These are phyloP conservation scores for Epizoanthus ramosus DNA, from an alignment of 92 coral and sea anemone species.

Conservation along the genomic window DNA sequence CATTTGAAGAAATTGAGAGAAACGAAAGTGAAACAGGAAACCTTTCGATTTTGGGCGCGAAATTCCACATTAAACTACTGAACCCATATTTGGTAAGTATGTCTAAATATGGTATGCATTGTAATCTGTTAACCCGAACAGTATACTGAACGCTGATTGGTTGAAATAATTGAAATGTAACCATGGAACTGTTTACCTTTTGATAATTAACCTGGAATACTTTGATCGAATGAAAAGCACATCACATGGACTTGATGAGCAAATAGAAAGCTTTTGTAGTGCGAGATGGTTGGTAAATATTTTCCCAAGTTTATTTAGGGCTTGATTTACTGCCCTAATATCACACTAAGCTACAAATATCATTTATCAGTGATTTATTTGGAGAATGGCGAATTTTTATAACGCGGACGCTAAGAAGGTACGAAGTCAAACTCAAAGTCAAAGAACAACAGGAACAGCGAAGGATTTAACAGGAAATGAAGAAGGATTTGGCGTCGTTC, in stretches of 20 bases:
- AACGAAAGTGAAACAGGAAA: not conserved
- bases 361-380: not conserved
- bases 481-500: not conserved
- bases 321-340: not conserved
- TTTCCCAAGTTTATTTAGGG: not conserved
- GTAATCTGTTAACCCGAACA: not conserved
- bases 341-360: not conserved
- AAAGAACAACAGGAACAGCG: not conserved
- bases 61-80: not conserved
- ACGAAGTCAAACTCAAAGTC: not conserved
- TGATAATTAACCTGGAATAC: not conserved
- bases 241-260: constrained; percentile 9
- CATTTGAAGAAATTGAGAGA: not conserved
- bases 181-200: constrained; percentile 30
- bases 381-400: constrained; percentile 18
- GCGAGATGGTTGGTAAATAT: constrained; percentile 34
- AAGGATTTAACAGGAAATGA: not conserved
- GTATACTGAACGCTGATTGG: constrained; percentile 28
- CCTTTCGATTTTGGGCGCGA: constrained; percentile 15
- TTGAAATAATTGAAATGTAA: constrained; percentile 14
- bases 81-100: not conserved
- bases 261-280: constrained; percentile 5
- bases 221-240: not conserved
- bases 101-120: constrained; percentile 19
- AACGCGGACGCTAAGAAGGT: not conserved